phyloP scores from a whole-genome alignment of 2,797 vertebrate species.

The Acestrorhynchus altus region DNA sequence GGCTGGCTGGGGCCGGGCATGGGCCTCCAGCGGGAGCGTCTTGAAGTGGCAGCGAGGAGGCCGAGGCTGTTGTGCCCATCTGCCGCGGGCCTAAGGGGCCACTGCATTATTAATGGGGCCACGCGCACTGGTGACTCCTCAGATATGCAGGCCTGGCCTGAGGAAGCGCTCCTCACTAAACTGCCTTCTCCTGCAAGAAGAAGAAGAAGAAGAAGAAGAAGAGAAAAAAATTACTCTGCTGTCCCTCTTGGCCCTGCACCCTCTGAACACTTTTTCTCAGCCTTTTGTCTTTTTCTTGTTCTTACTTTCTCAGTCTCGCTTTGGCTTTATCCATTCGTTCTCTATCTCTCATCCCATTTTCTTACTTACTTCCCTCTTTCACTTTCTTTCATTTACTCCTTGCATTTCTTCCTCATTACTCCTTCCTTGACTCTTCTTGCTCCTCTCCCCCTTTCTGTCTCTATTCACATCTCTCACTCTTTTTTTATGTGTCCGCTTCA shows the following conservation, averaged over 20 bases:
- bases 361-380: constrained; percentile 21
- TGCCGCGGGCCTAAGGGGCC: constrained; percentile 87
- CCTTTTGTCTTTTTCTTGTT: constrained; percentile 44
- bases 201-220: constrained; percentile 54
- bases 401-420: constrained; percentile 51
- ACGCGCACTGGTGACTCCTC: constrained; percentile 85
- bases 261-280: constrained; percentile 19
- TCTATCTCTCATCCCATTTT: constrained; percentile 52
- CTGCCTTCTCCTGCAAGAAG: constrained; percentile 77
- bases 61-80: constrained; percentile 87
- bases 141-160: constrained; percentile 94
- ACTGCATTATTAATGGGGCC: constrained; percentile 98
- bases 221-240: constrained; percentile 54
- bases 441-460: constrained; percentile 50
- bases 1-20: constrained; percentile 71
- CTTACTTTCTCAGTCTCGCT: constrained; percentile 45
- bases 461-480: constrained; percentile 48
- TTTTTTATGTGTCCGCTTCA: constrained; percentile 43
- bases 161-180: constrained; percentile 89
- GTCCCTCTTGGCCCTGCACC: constrained; percentile 24
- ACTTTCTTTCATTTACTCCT: constrained; percentile 36
- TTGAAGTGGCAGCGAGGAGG: constrained; percentile 79
- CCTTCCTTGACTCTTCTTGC: constrained; percentile 17
- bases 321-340: constrained; percentile 39
- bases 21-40: constrained; percentile 80